Evolutionary conservation across 1,140 invertebrate genomes (phyloP).

Genomic region (Mactra quadrangularis): DNA sequence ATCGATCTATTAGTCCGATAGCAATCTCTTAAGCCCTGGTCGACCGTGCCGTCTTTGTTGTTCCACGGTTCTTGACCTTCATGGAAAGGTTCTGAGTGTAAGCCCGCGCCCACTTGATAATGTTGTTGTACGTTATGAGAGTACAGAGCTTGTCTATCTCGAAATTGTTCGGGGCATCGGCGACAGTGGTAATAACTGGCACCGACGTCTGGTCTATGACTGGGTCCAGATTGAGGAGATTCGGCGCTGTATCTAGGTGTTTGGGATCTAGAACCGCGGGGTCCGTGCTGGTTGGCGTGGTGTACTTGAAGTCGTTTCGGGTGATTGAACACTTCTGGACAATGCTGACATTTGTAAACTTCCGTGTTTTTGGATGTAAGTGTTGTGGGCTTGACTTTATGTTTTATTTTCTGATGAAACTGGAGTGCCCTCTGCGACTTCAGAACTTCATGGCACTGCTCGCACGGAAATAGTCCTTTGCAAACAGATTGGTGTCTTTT

Average conservation of each 20-base stretch:
- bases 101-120: not conserved
- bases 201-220: not conserved
- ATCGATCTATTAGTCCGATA: conserved; percentile 4
- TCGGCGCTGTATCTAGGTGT: no score
- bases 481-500: not conserved
- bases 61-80: conserved; percentile 16
- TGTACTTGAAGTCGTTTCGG: no score
- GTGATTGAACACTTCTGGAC: no score
- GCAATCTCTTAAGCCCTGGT: not conserved
- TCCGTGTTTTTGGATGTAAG: no score
- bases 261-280: no score
- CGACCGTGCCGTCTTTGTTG: not conserved
- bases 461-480: not conserved
- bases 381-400: no score
- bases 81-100: not conserved
- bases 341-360: no score
- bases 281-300: no score
- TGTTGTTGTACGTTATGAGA: conserved; percentile 12
- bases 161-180: conserved; percentile 2
- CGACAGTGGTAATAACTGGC: conserved; percentile 20
- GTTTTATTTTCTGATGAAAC: no score
- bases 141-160: not conserved
- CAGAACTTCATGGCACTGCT: no score
- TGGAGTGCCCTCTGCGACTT: no score
- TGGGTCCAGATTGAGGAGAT: no score